Base-by-base conservation (phyloP, 2,797 vertebrate genomes). In the Tragopan temminckii region DNA sequence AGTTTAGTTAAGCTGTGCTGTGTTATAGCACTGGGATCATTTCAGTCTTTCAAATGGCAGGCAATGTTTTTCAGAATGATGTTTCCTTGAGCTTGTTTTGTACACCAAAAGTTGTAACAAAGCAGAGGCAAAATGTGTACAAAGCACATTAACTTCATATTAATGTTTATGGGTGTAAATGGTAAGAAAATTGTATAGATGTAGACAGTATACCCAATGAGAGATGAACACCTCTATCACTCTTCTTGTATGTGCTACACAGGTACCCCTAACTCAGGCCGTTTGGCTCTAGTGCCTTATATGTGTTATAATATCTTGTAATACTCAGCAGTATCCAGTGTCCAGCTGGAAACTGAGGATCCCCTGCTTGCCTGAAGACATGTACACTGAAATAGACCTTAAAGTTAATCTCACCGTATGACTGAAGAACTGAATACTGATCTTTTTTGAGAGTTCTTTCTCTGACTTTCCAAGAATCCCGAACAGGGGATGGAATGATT, bases 51-150 rank as follows among this genome's bases (percentile, higher is more conserved):
- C 38, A 61, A 33, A 83, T 83, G 43, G 80, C 80, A 80, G 66
- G 55, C 29, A 52, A 13, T 25, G 19, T 70, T 93, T 31, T 72
- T 69, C 66, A 70, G 45, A 40, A 43, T 24, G 7, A 40, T 55
- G 4, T 33, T 85, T 72, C 95, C 95, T 74, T 74, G 72, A 43
- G n/a, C 57, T 92, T 69, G 52, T 92, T 93, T 93, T 90, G 82
- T 96, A 93, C 42, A 66, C 53, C 20, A 78, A 84, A 64, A 29
- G 33, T 93, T 38, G 31, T 38, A 58, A 50, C n/a, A 89, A 85
- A 85, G 48, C 59, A 64, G 20, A 42, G n/a, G 35, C 48, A 59
- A 90, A 85, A 78, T 33, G 82, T 3, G 20, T 45, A n/a, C 17
- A 33, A 31, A 36, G 85, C 17, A 17, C 18, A 38, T 63, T 38